These are phyloP conservation scores for Cinclus cinclus DNA, from an alignment of 2,113 vertebrate genomes.

Conservation along the genomic window DNA sequence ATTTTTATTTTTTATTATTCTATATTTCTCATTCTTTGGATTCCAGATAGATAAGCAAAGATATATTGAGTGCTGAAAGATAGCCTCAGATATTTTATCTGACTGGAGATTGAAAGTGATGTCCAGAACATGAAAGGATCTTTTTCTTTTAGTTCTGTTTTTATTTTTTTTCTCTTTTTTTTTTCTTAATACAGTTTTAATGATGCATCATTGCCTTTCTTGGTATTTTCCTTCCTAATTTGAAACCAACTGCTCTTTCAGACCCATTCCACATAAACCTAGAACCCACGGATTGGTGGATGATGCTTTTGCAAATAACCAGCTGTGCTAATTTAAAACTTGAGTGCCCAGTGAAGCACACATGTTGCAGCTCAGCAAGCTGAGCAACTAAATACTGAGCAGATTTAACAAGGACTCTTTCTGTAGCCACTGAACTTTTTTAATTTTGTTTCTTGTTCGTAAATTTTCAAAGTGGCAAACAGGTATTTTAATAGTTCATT, in stretches of 20 bases:
- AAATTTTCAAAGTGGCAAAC: background rate
- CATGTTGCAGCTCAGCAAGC: background rate
- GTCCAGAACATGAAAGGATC: rapidly evolving
- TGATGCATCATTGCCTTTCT: background rate
- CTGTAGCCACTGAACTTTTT: background rate
- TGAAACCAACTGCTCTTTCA: background rate
- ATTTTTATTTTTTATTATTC: background rate
- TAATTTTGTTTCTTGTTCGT: background rate
- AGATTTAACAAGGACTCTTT: background rate
- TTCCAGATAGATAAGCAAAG: background rate
- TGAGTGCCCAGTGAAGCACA: background rate
- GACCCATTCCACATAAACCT: background rate
- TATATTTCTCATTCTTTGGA: background rate
- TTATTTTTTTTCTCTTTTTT: too few relatives aligned
- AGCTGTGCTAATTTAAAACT: background rate
- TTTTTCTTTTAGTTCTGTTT: background rate
- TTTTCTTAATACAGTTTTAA: background rate
- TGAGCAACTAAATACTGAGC: background rate
- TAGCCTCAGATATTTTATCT: background rate
- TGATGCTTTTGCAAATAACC: background rate
- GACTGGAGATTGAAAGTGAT: background rate
- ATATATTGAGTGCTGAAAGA: background rate
- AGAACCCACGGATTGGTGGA: background rate
- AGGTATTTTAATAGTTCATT: background rate
- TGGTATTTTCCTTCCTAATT: background rate